Conservation (phyloP, 2,113 vertebrate genomes). For the Eulemur rufifrons region DNA sequence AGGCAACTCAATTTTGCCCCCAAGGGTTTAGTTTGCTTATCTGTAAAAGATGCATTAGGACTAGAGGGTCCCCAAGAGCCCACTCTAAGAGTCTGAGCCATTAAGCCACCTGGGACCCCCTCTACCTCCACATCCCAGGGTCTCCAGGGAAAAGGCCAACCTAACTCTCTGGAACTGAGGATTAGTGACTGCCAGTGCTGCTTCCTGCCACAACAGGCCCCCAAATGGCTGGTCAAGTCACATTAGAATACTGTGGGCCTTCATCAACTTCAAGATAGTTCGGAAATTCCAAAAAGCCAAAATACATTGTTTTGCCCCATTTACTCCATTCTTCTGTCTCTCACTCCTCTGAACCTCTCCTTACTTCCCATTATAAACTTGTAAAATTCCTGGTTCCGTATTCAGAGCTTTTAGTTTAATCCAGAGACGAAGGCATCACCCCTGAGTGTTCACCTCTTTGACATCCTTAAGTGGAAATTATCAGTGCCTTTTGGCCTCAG, state of each 20-base stretch:
- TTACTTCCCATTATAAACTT: neutral
- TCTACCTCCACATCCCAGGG: neutral
- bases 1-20: neutral
- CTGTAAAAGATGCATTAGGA: constrained; percentile 9
- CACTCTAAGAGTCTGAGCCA: neutral
- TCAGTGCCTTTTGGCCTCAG: neutral
- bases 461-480: constrained; percentile 2
- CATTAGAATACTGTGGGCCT: neutral
- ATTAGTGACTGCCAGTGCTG: neutral
- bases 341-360: neutral
- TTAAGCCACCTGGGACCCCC: neutral
- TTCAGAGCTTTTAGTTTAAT: constrained; percentile 35
- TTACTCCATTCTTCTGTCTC: neutral
- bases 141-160: neutral
- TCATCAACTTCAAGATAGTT: neutral
- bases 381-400: neutral
- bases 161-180: neutral
- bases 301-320: neutral
- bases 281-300: neutral
- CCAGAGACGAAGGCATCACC: neutral
- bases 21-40: neutral
- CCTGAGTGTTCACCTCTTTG: constrained; percentile 9
- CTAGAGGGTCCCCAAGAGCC: neutral
- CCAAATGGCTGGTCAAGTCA: neutral
- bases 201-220: neutral